Evolutionary conservation across 1,140 invertebrate genomes (phyloP), one percentile per base, ranked within the genome.

Genomic region (Conus betulinus): DNA sequence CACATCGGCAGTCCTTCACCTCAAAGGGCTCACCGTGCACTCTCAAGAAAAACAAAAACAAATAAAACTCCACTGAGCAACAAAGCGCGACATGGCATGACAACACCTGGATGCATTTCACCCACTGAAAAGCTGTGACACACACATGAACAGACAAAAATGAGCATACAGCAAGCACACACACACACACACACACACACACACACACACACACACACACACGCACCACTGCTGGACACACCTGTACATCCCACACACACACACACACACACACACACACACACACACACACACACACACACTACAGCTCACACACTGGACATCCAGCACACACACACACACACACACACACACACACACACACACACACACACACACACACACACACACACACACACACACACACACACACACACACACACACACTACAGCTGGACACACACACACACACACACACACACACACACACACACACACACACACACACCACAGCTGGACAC

Each of bases 201-300:
- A 78, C 5, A 78, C 4, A 78, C 10, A 27, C 20, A 7, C 74
- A 17, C 67, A 20, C 74, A 78, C 74, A 39, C 74, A 78, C 20
- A 39, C 74, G 39, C 74, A 39, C 27, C 27, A 11, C 8, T 0
- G 39, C 76, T 25, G 17, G 25, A 39, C 76, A 39, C 76, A 39
- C 76, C 8, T 25, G 17, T 25, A 39, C 76, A 78, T 25, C 5
- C 74, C 76, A 78, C 76, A 78, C 76, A 78, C 76, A 78, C 76
- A 78, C 76, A 78, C 76, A 78, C 76, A 78, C 76, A 78, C 25
- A 78, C 76, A 78, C 76, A 78, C 76, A 78, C 76, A 78, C 76
- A 78, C 76, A 78, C 76, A 78, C 76, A 78, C 76, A 78, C 27
- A 39, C 74, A 78, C n/a, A 39, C 74, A 78, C 74, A 78, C 74